Evolutionary conservation across 2,888 invertebrate genomes (phyloP).

Genomic region (Quadroppia sp.): DNA sequence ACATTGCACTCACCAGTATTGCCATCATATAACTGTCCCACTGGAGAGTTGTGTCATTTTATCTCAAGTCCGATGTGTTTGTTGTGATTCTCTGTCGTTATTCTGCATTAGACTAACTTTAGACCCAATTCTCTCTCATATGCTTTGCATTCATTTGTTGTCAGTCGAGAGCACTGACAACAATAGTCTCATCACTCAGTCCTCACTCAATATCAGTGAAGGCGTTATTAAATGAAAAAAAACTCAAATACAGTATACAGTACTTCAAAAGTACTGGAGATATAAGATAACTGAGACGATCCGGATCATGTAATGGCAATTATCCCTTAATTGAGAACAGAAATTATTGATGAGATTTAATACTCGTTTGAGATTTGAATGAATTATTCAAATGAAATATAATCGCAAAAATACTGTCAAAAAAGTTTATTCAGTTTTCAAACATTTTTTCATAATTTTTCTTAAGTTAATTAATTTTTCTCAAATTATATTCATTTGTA

Average conservation of each 20-base stretch:
- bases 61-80: background rate
- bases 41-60: slow-evolving; percentile 23
- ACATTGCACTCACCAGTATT: background rate
- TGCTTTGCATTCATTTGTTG: background rate
- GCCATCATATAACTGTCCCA: slow-evolving; percentile 29
- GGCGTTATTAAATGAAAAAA: no score
- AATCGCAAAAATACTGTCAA: background rate
- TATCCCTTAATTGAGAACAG: background rate
- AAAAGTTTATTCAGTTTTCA: no score
- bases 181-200: background rate
- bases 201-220: no score
- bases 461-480: background rate
- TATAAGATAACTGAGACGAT: no score
- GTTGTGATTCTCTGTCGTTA: slow-evolving; percentile 17
- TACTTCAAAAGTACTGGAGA: no score
- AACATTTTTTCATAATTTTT: no score
- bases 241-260: background rate
- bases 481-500: background rate
- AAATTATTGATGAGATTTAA: slow-evolving; percentile 24
- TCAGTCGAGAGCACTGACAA: background rate
- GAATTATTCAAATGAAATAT: background rate
- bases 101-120: background rate
- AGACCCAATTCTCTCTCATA: background rate
- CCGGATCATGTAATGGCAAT: no score
- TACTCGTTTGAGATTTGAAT: background rate